phyloP scores from a whole-genome alignment of 2,113 vertebrate species.

The Stigmatopora argus region DNA sequence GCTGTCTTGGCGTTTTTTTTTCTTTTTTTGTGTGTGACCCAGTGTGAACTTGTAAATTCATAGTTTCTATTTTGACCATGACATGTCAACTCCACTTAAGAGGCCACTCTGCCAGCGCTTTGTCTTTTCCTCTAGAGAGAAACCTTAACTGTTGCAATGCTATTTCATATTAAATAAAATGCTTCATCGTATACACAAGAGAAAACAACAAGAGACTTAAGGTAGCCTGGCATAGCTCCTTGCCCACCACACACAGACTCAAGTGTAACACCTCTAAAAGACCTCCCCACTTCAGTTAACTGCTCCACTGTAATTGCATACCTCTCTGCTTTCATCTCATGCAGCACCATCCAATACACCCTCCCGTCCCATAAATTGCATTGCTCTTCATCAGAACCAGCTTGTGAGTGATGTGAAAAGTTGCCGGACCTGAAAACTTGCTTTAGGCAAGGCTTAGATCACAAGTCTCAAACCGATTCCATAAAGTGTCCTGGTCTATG shows the following conservation, averaged over 20 bases:
- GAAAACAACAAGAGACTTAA: conserved; percentile 41
- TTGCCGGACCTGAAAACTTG: conserved; percentile 19
- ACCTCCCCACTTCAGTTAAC: conserved; percentile 1
- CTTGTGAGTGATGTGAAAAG: not conserved
- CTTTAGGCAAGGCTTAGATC: conserved; percentile 10
- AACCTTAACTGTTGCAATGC: conserved; percentile 35
- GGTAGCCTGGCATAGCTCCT: conserved; percentile 19
- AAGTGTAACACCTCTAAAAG: conserved; percentile 21
- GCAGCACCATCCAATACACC: conserved; percentile 7
- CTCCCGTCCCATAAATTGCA: not conserved
- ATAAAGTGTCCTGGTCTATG: too few relatives aligned
- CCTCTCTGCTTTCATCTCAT: conserved; percentile 17
- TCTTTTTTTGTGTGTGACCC: conserved; percentile 15
- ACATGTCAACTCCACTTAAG: conserved; percentile 43
- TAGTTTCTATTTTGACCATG: conserved; percentile 29
- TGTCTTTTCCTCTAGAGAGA: conserved; percentile 19
- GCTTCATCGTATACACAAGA: conserved; percentile 34
- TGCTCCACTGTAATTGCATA: conserved; percentile 29
- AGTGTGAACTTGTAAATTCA: not conserved
- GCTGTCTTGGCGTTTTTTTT: conserved; percentile 11
- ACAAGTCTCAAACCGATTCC: too few relatives aligned
- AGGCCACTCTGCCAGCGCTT: conserved; percentile 20
- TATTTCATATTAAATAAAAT: conserved; percentile 42
- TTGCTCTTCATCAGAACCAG: not conserved
- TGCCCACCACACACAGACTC: conserved; percentile 6